Evolutionary conservation across 2,797 vertebrate genomes (phyloP), one percentile per base, ranked within the genome.

Genomic region (Sebastes kiyomatsui): DNA sequence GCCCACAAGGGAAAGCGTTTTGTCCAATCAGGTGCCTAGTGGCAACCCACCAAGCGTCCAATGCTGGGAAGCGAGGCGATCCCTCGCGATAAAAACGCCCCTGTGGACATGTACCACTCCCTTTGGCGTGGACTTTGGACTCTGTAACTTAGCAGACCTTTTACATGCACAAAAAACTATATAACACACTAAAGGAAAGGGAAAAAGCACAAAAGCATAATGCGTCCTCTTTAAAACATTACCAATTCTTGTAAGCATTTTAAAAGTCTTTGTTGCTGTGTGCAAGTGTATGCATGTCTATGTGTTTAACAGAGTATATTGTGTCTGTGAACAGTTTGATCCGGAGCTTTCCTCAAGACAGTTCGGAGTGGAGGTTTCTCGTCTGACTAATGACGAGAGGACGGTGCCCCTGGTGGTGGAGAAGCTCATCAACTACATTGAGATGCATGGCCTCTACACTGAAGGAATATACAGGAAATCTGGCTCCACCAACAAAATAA

Each of bases 391-490:
- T 0, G 98, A 99, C 42, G 98, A 99, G 88, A 93, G 97, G 72
- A 95, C 97, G 0, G 98, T 99, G 88, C 98, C 99, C 0, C 89
- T 97, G 85, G 96, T 99, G 35, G 97, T 98, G 77, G 99, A 99
- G 94, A 99, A 99, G 82, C 97, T 99, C 9, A 99, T 98, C 92
- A 99, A 97, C 94, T 99, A 99, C 92, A 99, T 99, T 0, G 98
- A 99, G 93, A 99, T 99, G 97, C 99, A 99, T 0, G 99, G 98
- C 77, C 95, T 99, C 23, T 99, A 99, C 95, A 99, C 98, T 0
- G 99, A 99, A 82, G 99, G 99, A 73, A 99, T 99, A 91, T 99
- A 99, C 92, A 95, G 99, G 30, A 99, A 99, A 73, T 97, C 99
- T 0, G 99, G 99, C 0, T 99, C 98, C 81, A 96, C 97, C 88